Conservation (phyloP, 2,797 vertebrate species). For the Valencia hispanica region DNA sequence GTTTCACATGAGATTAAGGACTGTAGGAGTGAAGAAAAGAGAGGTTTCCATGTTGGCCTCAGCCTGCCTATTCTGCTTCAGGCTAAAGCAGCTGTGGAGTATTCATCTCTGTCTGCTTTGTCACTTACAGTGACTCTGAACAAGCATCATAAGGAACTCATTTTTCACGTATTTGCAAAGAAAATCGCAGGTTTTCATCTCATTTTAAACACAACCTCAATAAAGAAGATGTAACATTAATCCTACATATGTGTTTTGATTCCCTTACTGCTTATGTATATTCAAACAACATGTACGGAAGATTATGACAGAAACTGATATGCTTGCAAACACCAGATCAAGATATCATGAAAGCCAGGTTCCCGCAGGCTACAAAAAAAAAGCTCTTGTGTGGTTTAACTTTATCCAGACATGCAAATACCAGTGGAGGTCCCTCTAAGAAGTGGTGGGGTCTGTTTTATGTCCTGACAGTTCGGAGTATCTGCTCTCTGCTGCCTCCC, state of each 20-base stretch:
- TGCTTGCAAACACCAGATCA: constrained; percentile 75
- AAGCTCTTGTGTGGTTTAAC: constrained; percentile 78
- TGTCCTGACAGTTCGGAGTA: constrained; percentile 52
- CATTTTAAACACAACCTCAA: constrained; percentile 56
- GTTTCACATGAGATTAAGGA: constrained; percentile 12
- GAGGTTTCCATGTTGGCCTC: constrained; percentile 53
- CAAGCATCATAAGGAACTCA: constrained; percentile 61
- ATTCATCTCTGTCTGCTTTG: constrained; percentile 69
- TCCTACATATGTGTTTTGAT: constrained; percentile 56
- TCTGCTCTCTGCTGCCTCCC: constrained; percentile 77
- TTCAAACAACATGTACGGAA: constrained; percentile 70
- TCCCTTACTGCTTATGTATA: constrained; percentile 56
- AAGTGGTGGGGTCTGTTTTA: constrained; percentile 61
- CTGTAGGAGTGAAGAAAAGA: constrained; percentile 29
- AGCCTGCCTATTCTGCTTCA: constrained; percentile 47
- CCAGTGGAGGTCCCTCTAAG: constrained; percentile 67
- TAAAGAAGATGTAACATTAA: constrained; percentile 53
- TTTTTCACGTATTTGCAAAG: constrained; percentile 56
- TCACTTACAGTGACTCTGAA: constrained; percentile 58
- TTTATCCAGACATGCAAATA: constrained; percentile 75
- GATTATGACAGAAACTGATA: constrained; percentile 70
- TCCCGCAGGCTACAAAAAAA: constrained; percentile 68
- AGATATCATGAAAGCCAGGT: constrained; percentile 69
- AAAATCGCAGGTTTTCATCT: constrained; percentile 48
- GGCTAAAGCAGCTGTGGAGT: constrained; percentile 66